These are phyloP conservation scores for Columba janthina DNA, from an alignment of 2,113 vertebrate species.

Conservation along the genomic window DNA sequence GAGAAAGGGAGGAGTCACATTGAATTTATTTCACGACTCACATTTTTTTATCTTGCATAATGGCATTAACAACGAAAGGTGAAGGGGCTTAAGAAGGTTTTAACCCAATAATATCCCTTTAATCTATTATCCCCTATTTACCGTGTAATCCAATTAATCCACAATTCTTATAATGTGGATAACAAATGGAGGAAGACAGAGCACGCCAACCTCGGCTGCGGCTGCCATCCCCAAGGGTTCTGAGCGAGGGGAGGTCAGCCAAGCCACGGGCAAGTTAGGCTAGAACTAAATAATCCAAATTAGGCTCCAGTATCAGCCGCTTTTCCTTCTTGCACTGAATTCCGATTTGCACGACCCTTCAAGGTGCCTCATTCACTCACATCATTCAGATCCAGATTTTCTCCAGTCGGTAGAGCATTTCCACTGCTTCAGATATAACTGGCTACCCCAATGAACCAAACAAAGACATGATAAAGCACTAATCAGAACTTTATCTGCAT, in stretches of 20 bases:
- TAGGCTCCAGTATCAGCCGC: background rate
- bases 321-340: background rate
- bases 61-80: slow-evolving; percentile 11
- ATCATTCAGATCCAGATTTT: background rate
- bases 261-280: accelerated
- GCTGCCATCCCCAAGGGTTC: background rate
- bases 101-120: slow-evolving; percentile 58
- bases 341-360: background rate
- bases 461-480: background rate
- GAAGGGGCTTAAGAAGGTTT: slow-evolving; percentile 37
- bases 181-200: background rate
- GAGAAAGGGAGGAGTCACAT: background rate
- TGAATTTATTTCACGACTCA: background rate
- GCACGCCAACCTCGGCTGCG: background rate
- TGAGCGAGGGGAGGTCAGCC: background rate
- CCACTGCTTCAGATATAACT: background rate
- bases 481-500: background rate
- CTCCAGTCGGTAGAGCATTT: background rate
- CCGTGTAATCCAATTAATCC: slow-evolving; percentile 30
- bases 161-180: slow-evolving; percentile 9
- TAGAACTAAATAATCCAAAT: background rate
- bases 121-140: slow-evolving; percentile 60
- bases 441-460: background rate
- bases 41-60: slow-evolving; percentile 41
- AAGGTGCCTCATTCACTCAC: background rate